These are phyloP conservation scores for Fukomys damarensis DNA, from an alignment of 2,113 vertebrate species.

Conservation along the genomic window DNA sequence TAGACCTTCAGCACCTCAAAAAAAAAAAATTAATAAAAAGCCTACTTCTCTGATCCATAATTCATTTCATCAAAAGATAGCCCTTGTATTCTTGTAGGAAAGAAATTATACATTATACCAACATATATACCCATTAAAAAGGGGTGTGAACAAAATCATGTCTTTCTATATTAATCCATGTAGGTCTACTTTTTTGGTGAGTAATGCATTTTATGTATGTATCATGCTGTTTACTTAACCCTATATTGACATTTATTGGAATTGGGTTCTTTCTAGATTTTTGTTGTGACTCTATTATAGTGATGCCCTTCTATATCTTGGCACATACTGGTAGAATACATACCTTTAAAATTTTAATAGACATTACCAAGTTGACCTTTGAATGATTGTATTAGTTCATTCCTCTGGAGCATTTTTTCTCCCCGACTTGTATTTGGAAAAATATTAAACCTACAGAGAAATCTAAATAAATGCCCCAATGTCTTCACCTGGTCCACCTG, in stretches of 20 bases:
- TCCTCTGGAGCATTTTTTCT: constrained; percentile 39
- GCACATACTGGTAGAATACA: too few species aligned
- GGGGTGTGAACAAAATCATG: not conserved
- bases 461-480: not conserved
- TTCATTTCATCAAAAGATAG: constrained; percentile 14
- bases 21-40: not conserved
- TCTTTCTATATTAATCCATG: not conserved
- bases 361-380: not conserved
- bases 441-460: not conserved
- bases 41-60: not conserved
- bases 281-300: not conserved
- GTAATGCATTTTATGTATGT: not conserved
- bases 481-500: not conserved
- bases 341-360: not conserved
- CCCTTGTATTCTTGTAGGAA: not conserved
- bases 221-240: not conserved
- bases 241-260: not conserved
- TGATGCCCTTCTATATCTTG: not conserved
- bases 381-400: not conserved
- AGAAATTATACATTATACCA: not conserved
- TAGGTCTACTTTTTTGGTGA: not conserved
- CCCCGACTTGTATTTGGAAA: not conserved
- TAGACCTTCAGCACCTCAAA: not conserved
- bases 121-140: not conserved
- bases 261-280: not conserved